These are phyloP conservation scores for Naso thynnoides DNA, from an alignment of 2,797 vertebrate genomes.

Conservation along the genomic window DNA sequence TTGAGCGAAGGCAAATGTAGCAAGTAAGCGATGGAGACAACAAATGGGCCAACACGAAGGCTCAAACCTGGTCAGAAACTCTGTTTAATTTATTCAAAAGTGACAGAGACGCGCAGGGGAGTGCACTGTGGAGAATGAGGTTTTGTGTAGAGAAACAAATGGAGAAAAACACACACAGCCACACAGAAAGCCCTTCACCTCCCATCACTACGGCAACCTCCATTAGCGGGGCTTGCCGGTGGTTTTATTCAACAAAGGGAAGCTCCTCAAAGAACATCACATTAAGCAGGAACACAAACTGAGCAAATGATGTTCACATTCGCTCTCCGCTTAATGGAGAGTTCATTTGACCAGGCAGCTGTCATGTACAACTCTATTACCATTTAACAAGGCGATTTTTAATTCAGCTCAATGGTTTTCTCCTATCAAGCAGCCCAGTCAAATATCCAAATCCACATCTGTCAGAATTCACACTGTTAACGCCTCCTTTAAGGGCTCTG, in stretches of 20 bases:
- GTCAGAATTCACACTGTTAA: background rate
- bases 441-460: background rate
- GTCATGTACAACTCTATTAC: background rate
- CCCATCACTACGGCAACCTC: constrained; percentile 55
- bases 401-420: background rate
- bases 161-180: constrained; percentile 19
- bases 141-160: background rate
- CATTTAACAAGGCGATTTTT: background rate
- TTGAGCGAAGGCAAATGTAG: background rate
- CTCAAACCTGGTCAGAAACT: background rate
- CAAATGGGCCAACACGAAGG: background rate
- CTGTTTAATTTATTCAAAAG: background rate
- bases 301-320: constrained; percentile 1
- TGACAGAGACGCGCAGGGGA: background rate
- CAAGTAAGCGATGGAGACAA: background rate
- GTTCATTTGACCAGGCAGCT: background rate
- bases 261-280: constrained; percentile 6
- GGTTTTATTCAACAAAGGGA: constrained; percentile 50
- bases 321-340: background rate
- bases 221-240: constrained; percentile 4
- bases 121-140: background rate
- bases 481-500: background rate
- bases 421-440: background rate
- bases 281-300: constrained; percentile 7
- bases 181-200: constrained; percentile 29